Evolutionary conservation across 2,113 vertebrate species (phyloP), one percentile per base, ranked within the genome.

Genomic region (Phyllostomus discolor): DNA sequence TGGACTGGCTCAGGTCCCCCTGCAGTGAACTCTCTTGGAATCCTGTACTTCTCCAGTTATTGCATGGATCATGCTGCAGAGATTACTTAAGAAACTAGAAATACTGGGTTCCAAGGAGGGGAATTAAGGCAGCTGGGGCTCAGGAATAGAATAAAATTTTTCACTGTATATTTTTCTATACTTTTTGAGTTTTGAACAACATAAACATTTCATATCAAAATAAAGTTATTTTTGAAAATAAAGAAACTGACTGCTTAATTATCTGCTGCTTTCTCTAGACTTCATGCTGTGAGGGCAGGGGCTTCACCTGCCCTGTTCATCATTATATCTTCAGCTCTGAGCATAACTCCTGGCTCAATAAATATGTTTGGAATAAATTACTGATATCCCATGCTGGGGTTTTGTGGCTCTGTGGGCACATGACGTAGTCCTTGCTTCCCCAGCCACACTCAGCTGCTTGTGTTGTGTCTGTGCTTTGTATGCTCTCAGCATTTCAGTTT

Each of bases 211-310:
- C 81, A n/a, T 73, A 83, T 75, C 20, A 41, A 80, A 84, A 88
- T 20, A 41, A 93, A 88, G 33, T 15, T 81, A 81, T 54, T 95
- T 90, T 94, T 95, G 2, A 43, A 95, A 94, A 85, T 15, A 88
- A 93, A 85, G 35, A 66, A 89, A 43, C 50, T 4, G 26, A 31
- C 41, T 48, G 33, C 7, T 52, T 80, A 57, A 31, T 64, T 88
- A 81, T 75, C 52, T 54, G 5, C 28, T 93, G 89, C 41, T 95
- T 78, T 78, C 52, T 28, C 14, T 46, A 66, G 83, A 70, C 15
- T 22, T 35, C 28, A 7, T 54, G 4, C 12, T 67, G 1, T 38
- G 22, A 88, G 2, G 43, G 22, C 10, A 57, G 33, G 31, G 19
- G 7, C 76, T 64, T 90, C 33, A 24, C 92, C 64, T 54, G 7